Base-by-base conservation (phyloP, 2,888 invertebrate genomes). In the Seira ritae region DNA sequence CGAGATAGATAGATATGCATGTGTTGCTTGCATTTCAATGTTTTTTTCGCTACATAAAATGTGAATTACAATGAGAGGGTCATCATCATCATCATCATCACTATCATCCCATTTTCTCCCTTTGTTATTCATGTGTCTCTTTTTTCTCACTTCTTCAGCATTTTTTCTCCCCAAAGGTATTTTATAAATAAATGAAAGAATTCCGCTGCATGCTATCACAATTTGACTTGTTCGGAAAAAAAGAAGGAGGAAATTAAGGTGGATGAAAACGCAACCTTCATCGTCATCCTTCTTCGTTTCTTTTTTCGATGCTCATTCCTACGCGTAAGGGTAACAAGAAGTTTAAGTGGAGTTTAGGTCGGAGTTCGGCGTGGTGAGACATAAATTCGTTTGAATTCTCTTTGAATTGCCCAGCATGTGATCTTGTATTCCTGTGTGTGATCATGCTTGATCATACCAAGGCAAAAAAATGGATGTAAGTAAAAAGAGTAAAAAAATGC, bases 311-410 rank as follows among this genome's bases (percentile, higher is more conserved):
- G n/a, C n/a, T n/a, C n/a, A n/a, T n/a, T n/a, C n/a, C n/a, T n/a
- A n/a, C n/a, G n/a, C n/a, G n/a, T 68, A 23, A 22, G 66, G 12
- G 67, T 46, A 72, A 60, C 24, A 50, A 82, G 50, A 62, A 69
- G 75, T 84, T n/a, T 71, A 75, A 84, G 75, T 84, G 80, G 72
- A 84, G 80, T 69, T 72, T 76, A 31, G 71, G 77, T 77, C 84
- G 84, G 83, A 84, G 84, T 84, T 84, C 79, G 80, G 75, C 83
- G 65, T 75, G 66, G 68, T 46, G 71, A 80, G 75, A 80, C 84
- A 86, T 86, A 86, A 86, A 86, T 86, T 86, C 84, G 78, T 84
- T 82, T 83, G 78, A 83, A 76, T 83, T 84, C n/a, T 84, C 81
- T 78, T 86, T 65, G 79, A 79, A 86, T 84, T 80, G 69, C 86